Base-by-base conservation (phyloP, 2,797 vertebrate genomes). In the Pangasius krempfi region DNA sequence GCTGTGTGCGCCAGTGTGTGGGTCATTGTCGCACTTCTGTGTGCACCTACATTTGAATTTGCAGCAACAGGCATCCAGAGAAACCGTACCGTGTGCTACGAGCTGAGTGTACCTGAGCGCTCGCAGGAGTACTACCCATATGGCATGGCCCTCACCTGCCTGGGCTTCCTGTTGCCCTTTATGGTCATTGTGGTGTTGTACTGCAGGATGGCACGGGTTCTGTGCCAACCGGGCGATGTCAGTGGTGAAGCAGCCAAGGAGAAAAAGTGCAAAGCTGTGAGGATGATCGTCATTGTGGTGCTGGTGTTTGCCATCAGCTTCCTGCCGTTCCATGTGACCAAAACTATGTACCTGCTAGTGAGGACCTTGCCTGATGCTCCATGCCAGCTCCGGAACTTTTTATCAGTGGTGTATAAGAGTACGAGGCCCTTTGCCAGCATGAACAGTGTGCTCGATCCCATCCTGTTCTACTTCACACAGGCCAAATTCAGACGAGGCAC, bases 401-500 rank as follows among this genome's bases (percentile, higher is more conserved):
- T 99, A 0, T 96, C 98, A 0, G 95, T 98, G 0, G 94, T 98
- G 88, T 99, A 99, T 90, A 99, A 99, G 92, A 95, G 97, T 94
- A 99, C 97, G 0, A 93, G 98, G 89, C 98, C 98, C 0, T 99
- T 99, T 0, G 98, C 98, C 93, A 99, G 98, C 91, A 97, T 97
- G 97, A 99, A 99, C 95, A 99, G 98, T 0, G 96, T 99, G 9
- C 94, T 99, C 0, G 98, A 99, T 87, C 98, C 98, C 25, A 98
- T 99, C 90, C 96, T 99, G 86, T 99, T 99, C 94, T 99, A 99
- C 93, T 99, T 99, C 93, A 99, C 97, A 0, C 96, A 98, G 82
- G 95, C 97, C 72, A 97, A 96, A 87, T 97, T 98, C 89, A 96
- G 97, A 0, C 93, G 79, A 88, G 96, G 96, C 92, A 98, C 98